These are phyloP conservation scores for Homalodisca vitripennis DNA, from an alignment of 1,140 invertebrate genomes.

Conservation along the genomic window DNA sequence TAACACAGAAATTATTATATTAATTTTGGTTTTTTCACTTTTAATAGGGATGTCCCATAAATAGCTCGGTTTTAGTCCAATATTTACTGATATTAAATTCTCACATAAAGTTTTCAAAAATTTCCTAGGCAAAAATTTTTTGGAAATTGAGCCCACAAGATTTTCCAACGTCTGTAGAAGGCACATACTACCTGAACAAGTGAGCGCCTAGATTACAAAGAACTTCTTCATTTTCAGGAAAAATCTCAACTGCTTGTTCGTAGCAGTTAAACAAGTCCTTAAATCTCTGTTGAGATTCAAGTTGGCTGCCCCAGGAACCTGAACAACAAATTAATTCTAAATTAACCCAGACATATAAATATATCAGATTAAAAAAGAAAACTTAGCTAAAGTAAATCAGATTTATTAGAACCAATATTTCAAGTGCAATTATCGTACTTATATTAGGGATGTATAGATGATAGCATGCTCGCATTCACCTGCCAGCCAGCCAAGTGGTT, in stretches of 20 bases:
- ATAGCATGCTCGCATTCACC: neutral
- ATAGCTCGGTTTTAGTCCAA: constrained; percentile 39
- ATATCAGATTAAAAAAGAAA: neutral
- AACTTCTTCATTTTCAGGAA: constrained; percentile 46
- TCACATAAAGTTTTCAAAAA: constrained; percentile 26
- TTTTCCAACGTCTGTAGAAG: neutral
- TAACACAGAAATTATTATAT: constrained; percentile 26
- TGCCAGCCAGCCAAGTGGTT: neutral
- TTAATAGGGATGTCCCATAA: constrained; percentile 39
- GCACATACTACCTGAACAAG: constrained; percentile 48
- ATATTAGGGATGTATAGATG: neutral
- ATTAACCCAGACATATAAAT: no score
- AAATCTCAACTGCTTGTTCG: constrained; percentile 49
- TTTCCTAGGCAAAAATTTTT: constrained; percentile 20
- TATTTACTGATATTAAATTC: constrained; percentile 35
- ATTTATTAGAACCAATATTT: neutral
- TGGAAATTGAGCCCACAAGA: constrained; percentile 21
- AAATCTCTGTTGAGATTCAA: constrained; percentile 35
- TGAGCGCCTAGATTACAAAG: constrained; percentile 46
- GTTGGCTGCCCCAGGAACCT: constrained; percentile 47
- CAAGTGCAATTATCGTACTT: neutral
- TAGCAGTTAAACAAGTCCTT: constrained; percentile 49
- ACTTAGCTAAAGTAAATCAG: neutral
- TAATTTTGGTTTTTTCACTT: neutral
- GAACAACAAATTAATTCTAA: constrained; percentile 25